Conservation (phyloP, 2,113 vertebrate species). For the Neogale vison region DNA sequence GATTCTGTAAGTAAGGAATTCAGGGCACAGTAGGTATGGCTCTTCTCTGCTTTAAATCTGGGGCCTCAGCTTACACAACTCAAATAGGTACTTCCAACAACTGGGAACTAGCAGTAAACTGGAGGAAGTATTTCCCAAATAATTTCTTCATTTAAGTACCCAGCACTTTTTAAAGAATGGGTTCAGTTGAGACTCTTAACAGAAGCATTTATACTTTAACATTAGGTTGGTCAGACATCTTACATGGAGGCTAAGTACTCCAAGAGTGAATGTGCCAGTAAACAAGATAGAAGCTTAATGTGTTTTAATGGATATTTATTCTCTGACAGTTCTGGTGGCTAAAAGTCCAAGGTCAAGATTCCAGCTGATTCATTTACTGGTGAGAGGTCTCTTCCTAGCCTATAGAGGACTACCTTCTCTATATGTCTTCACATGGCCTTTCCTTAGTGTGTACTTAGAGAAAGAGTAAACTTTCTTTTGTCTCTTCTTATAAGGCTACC, state of each 20-base stretch:
- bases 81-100: neutral
- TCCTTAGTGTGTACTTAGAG: neutral
- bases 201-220: neutral
- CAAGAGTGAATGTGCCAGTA: neutral
- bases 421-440: neutral
- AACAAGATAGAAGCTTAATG: neutral
- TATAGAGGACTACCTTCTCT: neutral
- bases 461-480: neutral
- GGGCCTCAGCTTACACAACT: neutral
- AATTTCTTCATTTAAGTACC: neutral
- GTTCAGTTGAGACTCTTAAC: neutral
- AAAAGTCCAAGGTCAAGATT: neutral
- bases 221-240: neutral
- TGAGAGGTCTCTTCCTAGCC: neutral
- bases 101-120: neutral
- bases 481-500: neutral
- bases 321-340: neutral
- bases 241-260: neutral
- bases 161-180: neutral
- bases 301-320: neutral
- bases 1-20: neutral
- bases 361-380: neutral
- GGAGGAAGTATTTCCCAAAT: neutral
- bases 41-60: neutral
- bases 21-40: rapidly evolving